Conservation (phyloP, 2,113 vertebrate genomes). For the Oryctolagus cuniculus region mOryCun1.1 NC_091445.1:54401001-54401500, state of each 20-base stretch:
- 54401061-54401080: background rate
- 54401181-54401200: background rate
- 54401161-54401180: background rate
- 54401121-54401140: background rate
- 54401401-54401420: background rate
- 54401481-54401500: background rate
- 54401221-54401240: background rate
- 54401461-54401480: background rate
- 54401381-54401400: background rate
- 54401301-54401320: background rate
- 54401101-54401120: background rate
- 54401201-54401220: background rate
- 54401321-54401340: background rate
- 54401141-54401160: background rate
- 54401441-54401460: background rate
- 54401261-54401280: background rate
- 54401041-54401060: background rate
- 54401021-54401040: slow-evolving; percentile 49
- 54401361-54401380: background rate
- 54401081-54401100: background rate
- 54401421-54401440: background rate
- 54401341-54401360: background rate
- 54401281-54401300: slow-evolving; percentile 11
- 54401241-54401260: background rate
- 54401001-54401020: background rate